Base-by-base conservation (phyloP, 2,113 vertebrate genomes). In the Chaetops frenatus region DNA sequence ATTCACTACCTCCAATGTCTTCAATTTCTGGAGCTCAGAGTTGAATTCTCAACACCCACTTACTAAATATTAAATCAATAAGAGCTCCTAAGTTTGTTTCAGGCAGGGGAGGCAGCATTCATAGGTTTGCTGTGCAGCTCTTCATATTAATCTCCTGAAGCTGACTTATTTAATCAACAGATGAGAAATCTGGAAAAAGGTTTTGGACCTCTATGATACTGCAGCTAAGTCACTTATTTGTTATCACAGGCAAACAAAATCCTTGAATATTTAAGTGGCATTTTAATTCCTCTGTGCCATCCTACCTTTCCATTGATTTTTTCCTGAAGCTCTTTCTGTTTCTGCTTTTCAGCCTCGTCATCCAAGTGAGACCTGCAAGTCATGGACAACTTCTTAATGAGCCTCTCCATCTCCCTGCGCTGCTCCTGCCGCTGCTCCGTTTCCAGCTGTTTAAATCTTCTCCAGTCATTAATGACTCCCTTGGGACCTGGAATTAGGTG, bases 401-500 rank as follows among this genome's bases (percentile, higher is more conserved):
- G 98, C 40, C 98, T 90, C 50, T 99, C 99, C 99, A 99, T 99
- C 96, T 99, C 99, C 44, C 97, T 98, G 89, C 99, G 98, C 96
- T 99, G 99, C 95, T 99, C 99, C 82, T 98, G 98, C 80, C 98
- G 98, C 91, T 99, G 99, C 85, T 99, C 99, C 0, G 98, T 99
- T 92, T 99, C 99, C 97, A 99, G 94, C 90, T 99, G 99, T 77
- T 99, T 99, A 95, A 98, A 99, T 70, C 99, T 99, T 36, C 99
- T 97, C 99, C 99, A 99, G 97, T 99, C 99, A 31, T 99, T 99
- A 86, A 99, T 99, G 81, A 99, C 99, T 19, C 99, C 99, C 96
- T 99, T 99, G 23, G 99, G 99, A 88, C 99, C 99, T 99, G 96
- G 13, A 45, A 51, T 72, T 8, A 44, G 66, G 47, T 1, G 62